Percentiles rank a stretch among this genome's conserved stretches.
phyloP scores from a whole-genome alignment of 2,113 vertebrate species.

The Actenoides lindsayi region DNA sequence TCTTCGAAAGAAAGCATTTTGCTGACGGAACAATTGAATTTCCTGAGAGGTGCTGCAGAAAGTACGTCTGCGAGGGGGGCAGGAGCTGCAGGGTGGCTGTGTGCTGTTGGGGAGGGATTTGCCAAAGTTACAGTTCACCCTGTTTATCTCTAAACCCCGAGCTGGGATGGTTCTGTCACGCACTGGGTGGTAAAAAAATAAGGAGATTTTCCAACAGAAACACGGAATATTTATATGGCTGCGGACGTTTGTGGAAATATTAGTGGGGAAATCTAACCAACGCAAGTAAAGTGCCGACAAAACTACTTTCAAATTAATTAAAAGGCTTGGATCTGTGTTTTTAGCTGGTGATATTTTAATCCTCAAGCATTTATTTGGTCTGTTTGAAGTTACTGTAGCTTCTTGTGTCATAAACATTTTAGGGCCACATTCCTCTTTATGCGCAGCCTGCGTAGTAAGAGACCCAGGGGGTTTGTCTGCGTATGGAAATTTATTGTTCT shows the following conservation, averaged over 20 bases:
- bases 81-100: background rate
- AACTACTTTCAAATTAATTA: constrained; percentile 47
- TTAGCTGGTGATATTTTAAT: constrained; percentile 6
- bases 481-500: background rate
- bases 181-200: constrained; percentile 41
- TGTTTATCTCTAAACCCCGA: background rate
- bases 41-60: background rate
- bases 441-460: background rate
- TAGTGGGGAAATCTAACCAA: background rate
- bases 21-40: background rate
- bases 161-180: background rate
- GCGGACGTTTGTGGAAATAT: constrained; percentile 17
- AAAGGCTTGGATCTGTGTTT: background rate
- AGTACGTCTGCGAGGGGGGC: background rate
- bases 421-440: background rate
- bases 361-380: background rate
- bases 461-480: background rate
- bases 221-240: constrained; percentile 18
- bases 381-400: constrained; percentile 24
- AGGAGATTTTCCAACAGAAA: constrained; percentile 38
- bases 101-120: background rate
- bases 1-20: background rate
- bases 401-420: constrained; percentile 42
- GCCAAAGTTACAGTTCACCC: background rate
- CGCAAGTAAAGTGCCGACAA: background rate